Conservation (phyloP, 1,140 invertebrate species). For the Rhopalosiphum padi region DNA sequence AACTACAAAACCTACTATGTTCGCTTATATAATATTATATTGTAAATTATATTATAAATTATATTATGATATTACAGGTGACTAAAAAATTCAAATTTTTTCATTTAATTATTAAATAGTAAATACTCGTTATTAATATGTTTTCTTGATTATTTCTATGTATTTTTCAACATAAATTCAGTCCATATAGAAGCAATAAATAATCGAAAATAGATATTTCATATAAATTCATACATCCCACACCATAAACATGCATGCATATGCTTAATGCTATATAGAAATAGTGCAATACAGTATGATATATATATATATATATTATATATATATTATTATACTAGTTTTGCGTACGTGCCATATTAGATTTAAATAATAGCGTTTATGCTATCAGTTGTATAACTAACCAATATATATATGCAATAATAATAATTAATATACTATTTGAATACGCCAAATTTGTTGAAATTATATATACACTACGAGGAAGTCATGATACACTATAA, state of each 20-base stretch:
- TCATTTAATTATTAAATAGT: neutral
- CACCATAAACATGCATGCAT: too few species aligned
- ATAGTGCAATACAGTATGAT: neutral
- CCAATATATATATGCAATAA: neutral
- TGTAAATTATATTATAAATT: too few species aligned
- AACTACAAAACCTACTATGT: neutral
- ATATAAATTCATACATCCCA: neutral
- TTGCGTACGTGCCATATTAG: neutral
- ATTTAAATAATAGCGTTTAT: neutral
- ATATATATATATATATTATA: too few species aligned
- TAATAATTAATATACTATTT: neutral
- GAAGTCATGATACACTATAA: neutral
- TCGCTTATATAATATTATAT: too few species aligned
- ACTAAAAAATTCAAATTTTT: too few species aligned
- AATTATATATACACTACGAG: neutral
- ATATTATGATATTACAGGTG: neutral
- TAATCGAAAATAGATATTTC: neutral
- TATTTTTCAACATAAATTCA: neutral
- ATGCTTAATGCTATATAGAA: neutral
- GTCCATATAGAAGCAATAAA: neutral
- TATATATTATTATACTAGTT: neutral
- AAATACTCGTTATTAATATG: neutral
- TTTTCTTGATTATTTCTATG: neutral
- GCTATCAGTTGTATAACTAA: neutral
- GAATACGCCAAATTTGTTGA: neutral